phyloP scores from a whole-genome alignment of 1,140 invertebrate genomes.

The Belonocnema kinseyi region DNA sequence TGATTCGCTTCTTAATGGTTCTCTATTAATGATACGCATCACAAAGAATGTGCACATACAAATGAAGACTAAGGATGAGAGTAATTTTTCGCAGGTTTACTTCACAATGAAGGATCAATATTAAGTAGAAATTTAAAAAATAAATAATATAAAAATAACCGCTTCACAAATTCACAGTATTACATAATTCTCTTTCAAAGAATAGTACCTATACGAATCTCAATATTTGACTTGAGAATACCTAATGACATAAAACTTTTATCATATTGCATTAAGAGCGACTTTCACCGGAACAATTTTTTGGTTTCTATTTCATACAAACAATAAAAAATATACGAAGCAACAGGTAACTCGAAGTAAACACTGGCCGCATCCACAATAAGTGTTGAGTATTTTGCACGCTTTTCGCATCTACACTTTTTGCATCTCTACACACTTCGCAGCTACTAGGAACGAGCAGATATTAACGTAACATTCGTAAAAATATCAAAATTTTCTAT shows the following conservation, averaged over 20 bases:
- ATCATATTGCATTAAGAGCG: constrained; percentile 1
- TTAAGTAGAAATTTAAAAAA: constrained; percentile 14
- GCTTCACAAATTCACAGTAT: neutral
- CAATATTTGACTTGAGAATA: neutral
- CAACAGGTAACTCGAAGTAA: constrained; percentile 31
- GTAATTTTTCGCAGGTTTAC: no score
- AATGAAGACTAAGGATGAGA: neutral
- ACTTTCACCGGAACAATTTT: neutral
- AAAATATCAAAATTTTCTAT: neutral
- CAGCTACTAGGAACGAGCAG: constrained; percentile 1
- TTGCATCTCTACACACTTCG: neutral
- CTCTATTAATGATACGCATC: neutral
- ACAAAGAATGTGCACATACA: constrained; percentile 7
- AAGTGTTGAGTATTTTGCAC: constrained; percentile 26
- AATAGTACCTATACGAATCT: neutral
- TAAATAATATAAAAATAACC: constrained; percentile 28
- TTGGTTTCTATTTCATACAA: neutral
- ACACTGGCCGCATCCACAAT: constrained; percentile 27
- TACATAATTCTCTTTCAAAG: neutral
- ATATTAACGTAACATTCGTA: constrained; percentile 24
- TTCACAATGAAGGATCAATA: neutral
- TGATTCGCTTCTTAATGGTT: constrained; percentile 38
- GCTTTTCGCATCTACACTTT: neutral
- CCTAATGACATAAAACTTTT: neutral
- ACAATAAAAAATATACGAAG: constrained; percentile 18